Base-by-base conservation (phyloP, 2,113 vertebrate species). In the Strix aluco region DNA sequence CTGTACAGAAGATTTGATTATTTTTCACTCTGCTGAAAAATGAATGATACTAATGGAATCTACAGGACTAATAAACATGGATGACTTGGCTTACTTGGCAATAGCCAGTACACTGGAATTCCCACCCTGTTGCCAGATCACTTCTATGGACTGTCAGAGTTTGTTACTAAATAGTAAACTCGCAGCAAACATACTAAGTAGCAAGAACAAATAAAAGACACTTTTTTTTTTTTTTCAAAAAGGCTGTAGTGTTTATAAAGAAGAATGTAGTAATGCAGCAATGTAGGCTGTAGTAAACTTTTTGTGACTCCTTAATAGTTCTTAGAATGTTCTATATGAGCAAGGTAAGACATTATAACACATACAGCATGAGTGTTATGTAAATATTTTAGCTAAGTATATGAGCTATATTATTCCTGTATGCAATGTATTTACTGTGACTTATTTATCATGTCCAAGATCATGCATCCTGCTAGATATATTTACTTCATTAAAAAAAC, bases 331-430 rank as follows among this genome's bases (percentile, higher is more conserved):
- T 66, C 27, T 52, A 10, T 15, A 10, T 5, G 5, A 73, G 61
- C 13, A 75, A 75, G 18, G 5, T 47, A 61, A 80, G 34, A 15
- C 26, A 30, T 55, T 51, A 51, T 74, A 89, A 34, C 4, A 46
- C 9, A 23, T 5, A 21, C 5, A 67, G 20, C 3, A 15, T 3
- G 4, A 78, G 26, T 14, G n/a, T 5, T 47, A 7, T 3, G 5
- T 25, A 73, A 93, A 54, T 78, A 62, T 54, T 89, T 84, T 54
- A 49, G 14, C 6, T 44, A 71, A 73, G 9, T 40, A 9, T 25
- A 51, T 25, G 25, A 63, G 17, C 17, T 80, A 4, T 29, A 9
- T 16, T 58, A 27, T 67, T 63, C 25, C 55, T 46, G 11, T 10
- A n/a, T 44, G 20, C 26, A 65, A 29, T 15, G 4, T 36, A 26